Percentiles rank a stretch among this genome's conserved stretches.
Evolutionary conservation across 2,113 vertebrate genomes (phyloP).

Genomic region (Charadrius vociferus): DNA sequence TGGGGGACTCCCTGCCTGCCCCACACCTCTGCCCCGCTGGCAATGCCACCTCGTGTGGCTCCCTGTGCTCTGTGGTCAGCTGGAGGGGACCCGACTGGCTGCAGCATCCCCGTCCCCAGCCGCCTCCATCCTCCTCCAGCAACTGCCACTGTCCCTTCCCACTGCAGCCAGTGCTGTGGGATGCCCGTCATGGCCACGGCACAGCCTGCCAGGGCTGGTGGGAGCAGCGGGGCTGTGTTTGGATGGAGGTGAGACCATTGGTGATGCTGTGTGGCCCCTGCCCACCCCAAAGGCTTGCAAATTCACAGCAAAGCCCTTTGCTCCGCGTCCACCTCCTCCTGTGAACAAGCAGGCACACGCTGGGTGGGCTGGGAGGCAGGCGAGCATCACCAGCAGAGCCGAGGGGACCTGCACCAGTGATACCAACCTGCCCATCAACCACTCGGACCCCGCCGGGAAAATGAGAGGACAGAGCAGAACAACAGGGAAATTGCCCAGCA

Average conservation of each 20-base stretch:
- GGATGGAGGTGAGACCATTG: fast-evolving
- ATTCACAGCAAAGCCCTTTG: background rate
- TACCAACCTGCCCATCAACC: background rate
- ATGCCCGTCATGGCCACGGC: fast-evolving
- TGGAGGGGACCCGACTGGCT: fast-evolving
- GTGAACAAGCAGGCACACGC: fast-evolving
- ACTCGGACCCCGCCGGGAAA: background rate
- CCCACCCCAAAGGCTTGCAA: background rate
- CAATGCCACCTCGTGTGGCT: background rate
- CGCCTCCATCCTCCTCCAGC: background rate
- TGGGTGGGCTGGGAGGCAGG: background rate
- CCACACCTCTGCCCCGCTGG: background rate
- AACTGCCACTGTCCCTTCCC: background rate
- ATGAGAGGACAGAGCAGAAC: background rate
- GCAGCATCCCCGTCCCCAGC: too few species aligned
- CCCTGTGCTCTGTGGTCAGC: fast-evolving
- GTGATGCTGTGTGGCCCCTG: background rate
- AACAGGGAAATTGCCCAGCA: background rate
- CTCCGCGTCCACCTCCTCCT: fast-evolving
- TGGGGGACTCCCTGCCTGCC: fast-evolving
- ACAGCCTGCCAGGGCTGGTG: background rate
- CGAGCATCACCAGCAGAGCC: fast-evolving
- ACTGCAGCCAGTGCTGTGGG: fast-evolving
- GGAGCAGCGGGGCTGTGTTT: background rate
- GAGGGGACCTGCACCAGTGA: fast-evolving